Evolutionary conservation across 2,113 vertebrate species (phyloP).

Genomic region (Podocnemis expansa): DNA sequence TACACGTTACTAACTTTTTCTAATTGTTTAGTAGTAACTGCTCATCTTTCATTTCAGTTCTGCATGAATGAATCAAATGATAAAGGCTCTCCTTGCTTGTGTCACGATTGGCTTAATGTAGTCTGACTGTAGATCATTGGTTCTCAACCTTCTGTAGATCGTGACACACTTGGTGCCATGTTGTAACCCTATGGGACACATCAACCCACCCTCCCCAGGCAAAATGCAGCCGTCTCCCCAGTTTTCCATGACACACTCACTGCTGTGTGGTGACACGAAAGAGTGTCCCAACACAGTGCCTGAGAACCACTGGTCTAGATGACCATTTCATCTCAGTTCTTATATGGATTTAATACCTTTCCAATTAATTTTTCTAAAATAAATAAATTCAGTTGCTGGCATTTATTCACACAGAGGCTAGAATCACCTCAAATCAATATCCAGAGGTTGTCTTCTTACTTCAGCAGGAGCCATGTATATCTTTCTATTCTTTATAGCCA

Average conservation of each 20-base stretch:
- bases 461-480: conserved; percentile 27
- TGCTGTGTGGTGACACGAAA: too few species aligned
- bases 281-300: too few species aligned
- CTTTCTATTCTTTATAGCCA: conserved; percentile 48
- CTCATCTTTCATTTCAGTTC: conserved; percentile 51
- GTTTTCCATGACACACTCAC: too few species aligned
- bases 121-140: too few species aligned
- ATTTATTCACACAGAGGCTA: conserved; percentile 55
- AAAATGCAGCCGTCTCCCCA: too few species aligned
- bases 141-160: too few species aligned
- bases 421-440: conserved; percentile 48
- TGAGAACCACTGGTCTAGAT: conserved; percentile 57
- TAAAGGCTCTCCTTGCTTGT: conserved; percentile 26
- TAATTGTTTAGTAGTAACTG: not conserved
- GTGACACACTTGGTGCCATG: too few species aligned
- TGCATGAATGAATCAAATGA: conserved; percentile 62
- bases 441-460: conserved; percentile 42
- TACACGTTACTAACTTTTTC: conserved; percentile 27
- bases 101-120: conserved; percentile 20
- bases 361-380: conserved; percentile 56
- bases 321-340: conserved; percentile 44
- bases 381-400: conserved; percentile 43
- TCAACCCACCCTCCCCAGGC: too few species aligned
- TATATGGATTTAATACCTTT: conserved; percentile 51
- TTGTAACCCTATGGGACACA: too few species aligned